A percentile compares a stretch with the other conserved stretches of the same genome.
These are phyloP conservation scores for Minunthozetes semirufus DNA, from an alignment of 2,888 invertebrate genomes.

Conservation along the genomic window DNA sequence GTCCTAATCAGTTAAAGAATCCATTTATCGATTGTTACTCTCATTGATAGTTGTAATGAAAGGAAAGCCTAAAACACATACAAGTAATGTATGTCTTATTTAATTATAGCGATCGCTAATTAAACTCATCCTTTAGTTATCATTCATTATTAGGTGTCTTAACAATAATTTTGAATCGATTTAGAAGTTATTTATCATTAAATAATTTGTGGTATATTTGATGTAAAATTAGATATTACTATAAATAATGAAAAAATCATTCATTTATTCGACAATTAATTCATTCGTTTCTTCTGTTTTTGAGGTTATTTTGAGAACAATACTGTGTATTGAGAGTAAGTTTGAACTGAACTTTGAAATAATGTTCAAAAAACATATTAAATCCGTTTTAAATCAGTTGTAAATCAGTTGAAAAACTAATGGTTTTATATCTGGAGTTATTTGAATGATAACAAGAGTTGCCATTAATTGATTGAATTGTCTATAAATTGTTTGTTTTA, in stretches of 20 bases:
- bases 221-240: background rate
- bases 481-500: background rate
- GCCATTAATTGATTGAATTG: background rate
- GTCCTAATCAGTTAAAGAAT: background rate
- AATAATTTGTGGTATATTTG: conserved; percentile 2
- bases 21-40: background rate
- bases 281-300: background rate
- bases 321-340: conserved; percentile 22
- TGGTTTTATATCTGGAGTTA: background rate
- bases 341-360: background rate
- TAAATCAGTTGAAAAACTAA: background rate
- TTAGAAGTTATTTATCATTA: background rate
- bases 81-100: conserved; percentile 18
- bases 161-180: background rate
- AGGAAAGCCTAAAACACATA: background rate
- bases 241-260: background rate
- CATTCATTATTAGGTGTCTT: background rate
- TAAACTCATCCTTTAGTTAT: too few species aligned
- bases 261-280: background rate
- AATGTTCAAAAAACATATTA: background rate
- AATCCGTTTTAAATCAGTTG: background rate
- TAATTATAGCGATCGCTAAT: background rate
- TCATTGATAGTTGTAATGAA: background rate
- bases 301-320: background rate
- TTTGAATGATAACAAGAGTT: background rate